Conservation (phyloP, 1,140 invertebrate genomes). For the Daktulosphaira vitifoliae region DNA sequence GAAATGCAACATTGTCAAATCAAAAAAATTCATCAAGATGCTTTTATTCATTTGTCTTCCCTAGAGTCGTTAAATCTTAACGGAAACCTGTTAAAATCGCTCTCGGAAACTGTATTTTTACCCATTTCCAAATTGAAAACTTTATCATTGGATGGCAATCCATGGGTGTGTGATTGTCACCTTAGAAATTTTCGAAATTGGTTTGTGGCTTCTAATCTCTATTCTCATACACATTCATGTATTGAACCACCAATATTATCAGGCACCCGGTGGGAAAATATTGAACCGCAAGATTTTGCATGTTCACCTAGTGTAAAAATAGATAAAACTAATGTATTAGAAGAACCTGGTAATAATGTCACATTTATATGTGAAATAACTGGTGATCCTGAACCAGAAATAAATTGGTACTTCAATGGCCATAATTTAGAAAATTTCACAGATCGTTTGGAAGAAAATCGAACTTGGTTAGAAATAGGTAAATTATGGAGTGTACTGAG, state of each 20-base stretch:
- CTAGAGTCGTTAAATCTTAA: constrained; percentile 63
- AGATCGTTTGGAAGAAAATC: constrained; percentile 44
- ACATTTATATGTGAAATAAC: constrained; percentile 69
- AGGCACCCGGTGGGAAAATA: constrained; percentile 56
- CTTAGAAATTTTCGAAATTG: constrained; percentile 70
- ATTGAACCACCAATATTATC: constrained; percentile 51
- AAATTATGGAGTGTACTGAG: constrained; percentile 64
- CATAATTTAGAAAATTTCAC: constrained; percentile 43
- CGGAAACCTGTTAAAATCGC: constrained; percentile 56
- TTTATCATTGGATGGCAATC: constrained; percentile 71
- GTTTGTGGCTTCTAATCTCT: constrained; percentile 61
- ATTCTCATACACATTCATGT: constrained; percentile 57
- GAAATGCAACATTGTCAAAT: constrained; percentile 70
- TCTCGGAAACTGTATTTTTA: constrained; percentile 57
- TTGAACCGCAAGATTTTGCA: constrained; percentile 59
- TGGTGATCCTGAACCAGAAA: constrained; percentile 72
- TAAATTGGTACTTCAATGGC: constrained; percentile 70
- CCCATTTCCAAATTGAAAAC: constrained; percentile 63
- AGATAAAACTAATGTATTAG: constrained; percentile 54
- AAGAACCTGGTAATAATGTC: constrained; percentile 62
- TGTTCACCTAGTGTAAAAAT: constrained; percentile 60
- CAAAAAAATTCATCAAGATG: constrained; percentile 57
- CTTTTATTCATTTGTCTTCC: constrained; percentile 56
- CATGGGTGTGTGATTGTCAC: constrained; percentile 80
- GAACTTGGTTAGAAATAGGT: constrained; percentile 44